phyloP scores from a whole-genome alignment of 1,140 invertebrate species.

The Trichonephila clavipes region DNA sequence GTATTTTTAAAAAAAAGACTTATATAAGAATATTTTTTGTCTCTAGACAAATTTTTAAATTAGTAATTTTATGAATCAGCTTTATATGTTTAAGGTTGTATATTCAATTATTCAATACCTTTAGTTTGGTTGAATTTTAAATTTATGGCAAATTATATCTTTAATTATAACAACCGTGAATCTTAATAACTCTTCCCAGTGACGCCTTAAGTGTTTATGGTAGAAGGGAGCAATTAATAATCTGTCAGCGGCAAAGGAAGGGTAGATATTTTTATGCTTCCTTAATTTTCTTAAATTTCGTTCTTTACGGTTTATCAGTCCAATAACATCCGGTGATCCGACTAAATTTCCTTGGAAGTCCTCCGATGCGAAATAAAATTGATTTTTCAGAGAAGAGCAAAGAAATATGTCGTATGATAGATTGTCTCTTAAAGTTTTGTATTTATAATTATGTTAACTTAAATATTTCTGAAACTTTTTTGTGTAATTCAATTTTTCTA shows the following conservation, averaged over 20 bases:
- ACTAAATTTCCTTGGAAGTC: neutral
- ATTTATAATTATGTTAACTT: too few relatives aligned
- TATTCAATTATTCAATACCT: neutral
- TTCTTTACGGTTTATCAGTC: neutral
- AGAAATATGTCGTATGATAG: neutral
- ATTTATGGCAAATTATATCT: constrained; percentile 12
- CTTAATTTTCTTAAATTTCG: neutral
- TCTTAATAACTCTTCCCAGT: neutral
- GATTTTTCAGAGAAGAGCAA: neutral
- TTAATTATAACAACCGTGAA: neutral
- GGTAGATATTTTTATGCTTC: neutral
- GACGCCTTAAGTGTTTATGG: neutral
- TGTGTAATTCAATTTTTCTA: too few relatives aligned
- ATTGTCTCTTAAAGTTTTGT: neutral
- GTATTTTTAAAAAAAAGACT: too few relatives aligned
- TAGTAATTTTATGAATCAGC: too few relatives aligned
- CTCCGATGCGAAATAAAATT: too few relatives aligned
- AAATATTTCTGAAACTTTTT: too few relatives aligned
- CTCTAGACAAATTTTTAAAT: too few relatives aligned
- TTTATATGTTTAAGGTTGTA: neutral
- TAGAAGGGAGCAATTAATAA: neutral
- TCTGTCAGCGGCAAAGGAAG: neutral
- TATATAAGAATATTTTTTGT: too few relatives aligned
- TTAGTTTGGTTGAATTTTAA: neutral
- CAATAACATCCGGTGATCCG: neutral